Conservation (phyloP, 2,797 vertebrate genomes). For the Mormyrops attenuatus region DNA sequence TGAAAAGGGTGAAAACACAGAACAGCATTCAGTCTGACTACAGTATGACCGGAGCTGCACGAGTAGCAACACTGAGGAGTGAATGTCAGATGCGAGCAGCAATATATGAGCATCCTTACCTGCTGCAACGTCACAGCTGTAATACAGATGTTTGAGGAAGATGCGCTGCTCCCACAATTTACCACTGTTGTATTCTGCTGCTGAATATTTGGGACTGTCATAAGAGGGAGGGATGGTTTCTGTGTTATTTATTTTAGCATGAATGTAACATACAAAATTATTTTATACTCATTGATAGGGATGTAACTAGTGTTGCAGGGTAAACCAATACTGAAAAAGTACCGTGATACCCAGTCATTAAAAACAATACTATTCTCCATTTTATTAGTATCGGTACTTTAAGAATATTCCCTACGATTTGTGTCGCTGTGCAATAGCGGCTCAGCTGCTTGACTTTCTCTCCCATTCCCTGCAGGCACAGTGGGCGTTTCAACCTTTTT, state of each 20-base stretch:
- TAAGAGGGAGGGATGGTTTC: neutral
- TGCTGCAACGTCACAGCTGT: neutral
- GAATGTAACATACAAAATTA: neutral
- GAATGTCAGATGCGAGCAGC: neutral
- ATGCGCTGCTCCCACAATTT: neutral
- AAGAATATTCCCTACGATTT: no score
- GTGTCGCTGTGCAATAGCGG: no score
- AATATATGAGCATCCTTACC: neutral
- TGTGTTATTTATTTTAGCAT: neutral
- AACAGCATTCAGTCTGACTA: neutral
- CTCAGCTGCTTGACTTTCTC: no score
- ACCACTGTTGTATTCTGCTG: neutral
- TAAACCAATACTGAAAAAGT: no score
- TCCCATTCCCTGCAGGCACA: no score
- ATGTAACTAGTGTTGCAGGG: neutral
- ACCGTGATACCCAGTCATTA: no score
- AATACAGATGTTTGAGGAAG: neutral
- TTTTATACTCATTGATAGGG: neutral
- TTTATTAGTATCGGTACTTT: no score
- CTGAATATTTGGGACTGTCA: neutral
- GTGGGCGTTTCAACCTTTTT: no score
- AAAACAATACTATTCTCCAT: no score
- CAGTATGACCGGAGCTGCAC: neutral
- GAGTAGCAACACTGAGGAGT: neutral
- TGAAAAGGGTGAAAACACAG: no score